Evolutionary conservation across 2,113 vertebrate species (phyloP).

Genomic region (Pollimyrus isidori): DNA sequence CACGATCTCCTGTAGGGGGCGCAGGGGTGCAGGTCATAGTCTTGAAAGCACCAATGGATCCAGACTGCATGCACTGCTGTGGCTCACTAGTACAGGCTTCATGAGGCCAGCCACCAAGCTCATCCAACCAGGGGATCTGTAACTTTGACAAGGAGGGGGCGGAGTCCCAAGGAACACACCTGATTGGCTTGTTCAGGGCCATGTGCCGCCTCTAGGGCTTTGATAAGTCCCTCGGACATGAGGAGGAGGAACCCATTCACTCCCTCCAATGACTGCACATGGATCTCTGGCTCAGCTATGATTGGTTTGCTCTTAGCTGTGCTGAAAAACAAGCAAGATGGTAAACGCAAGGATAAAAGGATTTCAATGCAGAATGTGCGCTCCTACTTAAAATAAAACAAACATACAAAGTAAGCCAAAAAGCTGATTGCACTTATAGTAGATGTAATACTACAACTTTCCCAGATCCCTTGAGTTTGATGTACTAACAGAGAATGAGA

Average conservation of each 20-base stretch:
- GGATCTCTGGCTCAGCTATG: slow-evolving; percentile 88
- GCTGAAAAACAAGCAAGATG: slow-evolving; percentile 45
- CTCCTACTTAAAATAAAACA: background rate
- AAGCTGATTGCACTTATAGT: background rate
- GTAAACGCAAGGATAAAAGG: background rate
- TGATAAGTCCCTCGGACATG: slow-evolving; percentile 93
- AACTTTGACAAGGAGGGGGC: background rate
- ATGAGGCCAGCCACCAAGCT: background rate
- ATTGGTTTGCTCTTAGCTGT: slow-evolving; percentile 81
- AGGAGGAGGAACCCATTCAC: slow-evolving; percentile 88
- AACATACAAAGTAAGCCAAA: background rate
- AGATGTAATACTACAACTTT: background rate
- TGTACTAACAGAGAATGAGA: too few species aligned
- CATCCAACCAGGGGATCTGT: background rate
- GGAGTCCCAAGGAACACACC: slow-evolving; percentile 50
- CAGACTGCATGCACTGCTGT: background rate
- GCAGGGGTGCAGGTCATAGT: background rate
- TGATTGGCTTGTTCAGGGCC: slow-evolving; percentile 94
- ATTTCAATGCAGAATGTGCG: background rate
- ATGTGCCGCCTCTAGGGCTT: slow-evolving; percentile 86
- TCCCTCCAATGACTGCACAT: slow-evolving; percentile 74
- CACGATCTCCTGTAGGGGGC: slow-evolving; percentile 76
- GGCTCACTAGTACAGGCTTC: background rate
- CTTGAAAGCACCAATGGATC: background rate
- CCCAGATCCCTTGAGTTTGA: background rate